Percentiles rank a stretch among this genome's conserved stretches.
phyloP scores from a whole-genome alignment of 1,140 invertebrate genomes.

The Leptinotarsa undecemlineata region DNA sequence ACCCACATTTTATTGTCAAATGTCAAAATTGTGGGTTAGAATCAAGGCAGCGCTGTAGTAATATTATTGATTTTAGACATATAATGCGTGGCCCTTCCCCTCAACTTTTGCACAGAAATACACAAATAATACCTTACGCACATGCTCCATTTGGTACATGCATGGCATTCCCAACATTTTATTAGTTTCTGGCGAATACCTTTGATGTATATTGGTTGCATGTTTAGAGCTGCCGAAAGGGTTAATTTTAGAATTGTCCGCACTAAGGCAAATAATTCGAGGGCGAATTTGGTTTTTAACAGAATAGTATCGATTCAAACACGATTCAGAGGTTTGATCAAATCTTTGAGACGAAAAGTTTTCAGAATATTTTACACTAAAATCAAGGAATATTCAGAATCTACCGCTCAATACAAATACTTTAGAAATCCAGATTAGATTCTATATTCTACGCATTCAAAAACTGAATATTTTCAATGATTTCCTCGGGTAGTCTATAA shows the following conservation, averaged over 20 bases:
- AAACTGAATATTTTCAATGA: too few relatives aligned
- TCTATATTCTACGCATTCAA: too few relatives aligned
- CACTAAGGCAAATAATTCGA: neutral
- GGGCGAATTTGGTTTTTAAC: neutral
- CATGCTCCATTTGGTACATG: conserved; percentile 10
- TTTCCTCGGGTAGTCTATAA: too few relatives aligned
- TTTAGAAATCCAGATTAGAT: too few relatives aligned
- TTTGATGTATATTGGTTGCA: conserved; percentile 1
- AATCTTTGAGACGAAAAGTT: too few relatives aligned
- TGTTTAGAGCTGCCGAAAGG: neutral
- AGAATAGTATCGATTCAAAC: neutral
- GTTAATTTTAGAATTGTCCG: neutral
- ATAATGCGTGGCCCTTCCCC: conserved; percentile 31
- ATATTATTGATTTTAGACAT: conserved; percentile 33
- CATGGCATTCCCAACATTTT: neutral
- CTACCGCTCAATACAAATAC: too few relatives aligned
- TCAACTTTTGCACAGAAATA: conserved; percentile 18
- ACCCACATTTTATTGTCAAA: conserved; percentile 21
- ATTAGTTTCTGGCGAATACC: neutral
- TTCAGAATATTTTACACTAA: too few relatives aligned
- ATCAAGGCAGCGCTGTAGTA: conserved; percentile 28
- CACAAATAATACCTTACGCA: conserved; percentile 20
- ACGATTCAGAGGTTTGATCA: too few relatives aligned
- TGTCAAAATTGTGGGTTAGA: conserved; percentile 27
- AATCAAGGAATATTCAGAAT: too few relatives aligned